Conservation (phyloP, 2,113 vertebrate species). For the Leptodactylus fuscus region DNA sequence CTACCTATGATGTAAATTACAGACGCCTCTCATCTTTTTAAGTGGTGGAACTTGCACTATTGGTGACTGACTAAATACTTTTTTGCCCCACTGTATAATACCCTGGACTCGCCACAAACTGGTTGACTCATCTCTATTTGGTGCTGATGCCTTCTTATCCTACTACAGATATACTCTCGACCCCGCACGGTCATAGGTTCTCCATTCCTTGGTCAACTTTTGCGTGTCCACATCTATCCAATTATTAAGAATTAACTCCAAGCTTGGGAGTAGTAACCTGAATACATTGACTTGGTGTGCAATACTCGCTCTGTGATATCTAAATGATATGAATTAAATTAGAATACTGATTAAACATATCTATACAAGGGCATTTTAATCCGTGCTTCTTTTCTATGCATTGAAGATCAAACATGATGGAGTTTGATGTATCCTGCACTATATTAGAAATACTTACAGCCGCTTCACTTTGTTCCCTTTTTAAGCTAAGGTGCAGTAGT, state of each 20-base stretch:
- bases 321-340: not conserved
- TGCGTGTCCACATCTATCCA: not conserved
- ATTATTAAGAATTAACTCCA: not conserved
- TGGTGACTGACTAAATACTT: too few species aligned
- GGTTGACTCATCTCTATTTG: too few species aligned
- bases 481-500: not conserved
- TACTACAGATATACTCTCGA: too few species aligned
- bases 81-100: too few species aligned
- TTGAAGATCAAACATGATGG: not conserved
- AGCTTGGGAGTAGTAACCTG: not conserved
- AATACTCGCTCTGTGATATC: not conserved
- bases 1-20: too few species aligned
- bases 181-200: too few species aligned
- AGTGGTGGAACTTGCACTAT: too few species aligned
- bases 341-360: conserved; percentile 4
- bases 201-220: too few species aligned
- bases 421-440: not conserved
- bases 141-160: too few species aligned
- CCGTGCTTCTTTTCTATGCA: not conserved
- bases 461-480: not conserved
- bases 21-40: too few species aligned
- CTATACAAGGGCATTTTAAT: not conserved
- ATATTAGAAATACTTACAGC: not conserved
- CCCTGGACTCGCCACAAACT: too few species aligned
- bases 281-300: not conserved